Base-by-base conservation (phyloP, 2,113 vertebrate species). In the Pterocles burchelli region DNA sequence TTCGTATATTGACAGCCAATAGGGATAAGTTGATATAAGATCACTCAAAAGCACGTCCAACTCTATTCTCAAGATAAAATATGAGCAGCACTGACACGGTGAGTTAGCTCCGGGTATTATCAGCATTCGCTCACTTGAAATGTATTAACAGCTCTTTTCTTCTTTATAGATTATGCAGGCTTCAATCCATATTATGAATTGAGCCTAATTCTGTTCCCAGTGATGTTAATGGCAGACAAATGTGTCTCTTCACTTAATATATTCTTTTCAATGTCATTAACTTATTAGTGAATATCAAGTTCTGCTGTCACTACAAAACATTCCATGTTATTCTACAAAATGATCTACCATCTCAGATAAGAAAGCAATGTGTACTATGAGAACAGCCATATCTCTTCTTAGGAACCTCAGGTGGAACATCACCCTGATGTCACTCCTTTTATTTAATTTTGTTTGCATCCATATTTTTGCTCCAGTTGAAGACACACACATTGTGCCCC, bases 271-370 rank as follows among this genome's bases (percentile, higher is more conserved):
- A 38, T 66, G 77, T 76, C 95, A 89, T 93, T 79, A 87, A 65
- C 34, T 34, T 96, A 93, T 75, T 90, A 91, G 45, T 7, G 26
- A 55, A 38, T 87, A 94, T 78, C 70, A 93, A 75, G n/a, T 54
- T 90, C 89, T 89, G 54, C 57, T 95, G 68, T 88, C 67, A 96
- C 82, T 51, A 92, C 65, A 91, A 92, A 95, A 96, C 89, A 95
- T 70, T 90, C 71, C 57, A 68, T 49, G 61, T 88, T 88, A 96
- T 66, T 89, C 87, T 75, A 38, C 51, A 74, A 71, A 93, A 85
- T 76, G 34, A 95, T 78, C 52, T 70, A 54, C 20, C 79, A 86
- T 34, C 93, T 93, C 75, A 88, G 33, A 88, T n/a, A 77, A 79
- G 43, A 81, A 71, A 77, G 17, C 43, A 90, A 67, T 14, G 4